Base-by-base conservation (phyloP, 2,888 invertebrate species). In the Monochamus alternatus region DNA sequence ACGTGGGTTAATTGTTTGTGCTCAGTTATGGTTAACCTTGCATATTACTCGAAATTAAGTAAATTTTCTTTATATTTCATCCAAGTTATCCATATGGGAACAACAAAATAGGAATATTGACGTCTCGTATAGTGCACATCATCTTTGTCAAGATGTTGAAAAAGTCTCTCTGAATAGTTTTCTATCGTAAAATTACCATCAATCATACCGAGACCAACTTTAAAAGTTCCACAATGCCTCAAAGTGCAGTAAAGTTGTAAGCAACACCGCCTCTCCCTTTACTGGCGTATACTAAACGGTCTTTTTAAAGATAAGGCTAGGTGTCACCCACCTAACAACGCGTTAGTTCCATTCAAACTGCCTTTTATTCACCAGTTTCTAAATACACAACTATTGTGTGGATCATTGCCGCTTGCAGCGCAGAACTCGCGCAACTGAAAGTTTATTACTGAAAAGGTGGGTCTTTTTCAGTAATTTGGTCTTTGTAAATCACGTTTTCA, bases 351-450 rank as follows among this genome's bases (percentile, higher is more conserved):
- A 64, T 10, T 43, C 31, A 69, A 71, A 71, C 70, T 60, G 32
- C 32, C 62, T 52, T 51, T 63, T 63, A 71, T 63, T 31, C 52
- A 60, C 52, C 63, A 3, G 1, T 10, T 2, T 51, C 52, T 62
- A 51, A 70, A 58, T 68, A 68, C 68, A 58, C 59, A 59, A 68
- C 58, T 69, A 69, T 69, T 69, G 60, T 52, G 52, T 9, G 32
- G 52, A 12, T 51, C 66, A 64, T 47, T 65, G 51, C 72, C 52
- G 47, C 51, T 66, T 58, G 14, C 44, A 32, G 47, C 43, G 47
- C 70, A 75, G 67, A 78, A 76, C 75, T 67, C 55, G 55, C 67
- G 38, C 52, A 67, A 67, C 68, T 68, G 22, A 68, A 58, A 68
- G 68, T 59, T 69, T 69, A 69, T 69, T 59, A 58, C 60, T 44